A percentile compares a stretch with the other conserved stretches of the same genome.
phyloP scores from a whole-genome alignment of 2,888 invertebrate genomes.

The Aleiodes alternator region DNA sequence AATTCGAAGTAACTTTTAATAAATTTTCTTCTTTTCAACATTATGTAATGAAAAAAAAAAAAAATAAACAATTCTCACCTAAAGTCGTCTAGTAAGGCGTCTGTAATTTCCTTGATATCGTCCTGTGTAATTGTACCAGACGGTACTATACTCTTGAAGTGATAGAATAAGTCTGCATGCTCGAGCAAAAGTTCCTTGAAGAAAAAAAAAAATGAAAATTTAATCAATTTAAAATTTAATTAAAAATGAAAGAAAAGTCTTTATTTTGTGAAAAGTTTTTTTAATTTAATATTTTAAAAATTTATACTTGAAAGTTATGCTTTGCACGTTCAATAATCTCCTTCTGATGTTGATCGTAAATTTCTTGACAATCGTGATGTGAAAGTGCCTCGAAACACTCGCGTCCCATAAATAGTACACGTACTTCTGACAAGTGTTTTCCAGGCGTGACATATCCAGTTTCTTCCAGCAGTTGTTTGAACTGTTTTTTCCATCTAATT shows the following conservation, averaged over 20 bases:
- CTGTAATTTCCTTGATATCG: slow-evolving; percentile 94
- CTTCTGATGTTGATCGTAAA: slow-evolving; percentile 95
- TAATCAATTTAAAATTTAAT: not conserved
- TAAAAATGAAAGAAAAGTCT: slow-evolving; percentile 1
- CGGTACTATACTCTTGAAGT: slow-evolving; percentile 92
- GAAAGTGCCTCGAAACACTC: slow-evolving; percentile 95
- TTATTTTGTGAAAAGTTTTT: not conserved
- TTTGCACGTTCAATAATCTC: slow-evolving; percentile 93
- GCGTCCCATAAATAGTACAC: slow-evolving; percentile 93
- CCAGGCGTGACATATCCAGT: slow-evolving; percentile 97
- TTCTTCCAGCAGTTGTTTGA: slow-evolving; percentile 93
- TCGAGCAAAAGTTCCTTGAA: slow-evolving; percentile 90
- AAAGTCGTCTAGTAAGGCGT: slow-evolving; percentile 93
- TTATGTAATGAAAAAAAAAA: no score
- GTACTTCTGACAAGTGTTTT: slow-evolving; percentile 92
- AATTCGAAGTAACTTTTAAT: no score
- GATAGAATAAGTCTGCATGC: slow-evolving; percentile 94
- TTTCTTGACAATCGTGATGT: slow-evolving; percentile 92
- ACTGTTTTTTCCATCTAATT: slow-evolving; percentile 93
- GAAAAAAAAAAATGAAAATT: slow-evolving; percentile 30
- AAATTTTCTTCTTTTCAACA: no score
- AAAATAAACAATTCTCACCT: slow-evolving; percentile 77
- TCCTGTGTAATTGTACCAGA: slow-evolving; percentile 94
- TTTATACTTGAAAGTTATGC: slow-evolving; percentile 87
- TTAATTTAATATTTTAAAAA: slow-evolving; percentile 18